phyloP scores from a whole-genome alignment of 2,113 vertebrate species.

The Callipepla californica region DNA sequence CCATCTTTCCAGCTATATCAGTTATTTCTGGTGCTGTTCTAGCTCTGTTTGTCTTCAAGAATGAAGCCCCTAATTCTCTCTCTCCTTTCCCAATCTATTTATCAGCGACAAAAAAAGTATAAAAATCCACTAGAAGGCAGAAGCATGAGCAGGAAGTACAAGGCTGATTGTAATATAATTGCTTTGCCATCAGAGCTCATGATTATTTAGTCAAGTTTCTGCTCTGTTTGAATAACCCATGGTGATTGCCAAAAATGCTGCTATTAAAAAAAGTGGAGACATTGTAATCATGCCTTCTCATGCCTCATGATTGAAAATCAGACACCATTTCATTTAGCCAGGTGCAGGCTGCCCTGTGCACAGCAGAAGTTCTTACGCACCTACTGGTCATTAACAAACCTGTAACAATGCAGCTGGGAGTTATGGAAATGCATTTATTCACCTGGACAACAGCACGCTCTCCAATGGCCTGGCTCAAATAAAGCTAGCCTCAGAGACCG shows the following conservation, averaged over 20 bases:
- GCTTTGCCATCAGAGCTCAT: not conserved
- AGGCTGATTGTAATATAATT: not conserved
- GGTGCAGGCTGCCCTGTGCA: not conserved
- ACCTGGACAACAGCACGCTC: not conserved
- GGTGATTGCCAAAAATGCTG: not conserved
- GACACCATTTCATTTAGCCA: not conserved
- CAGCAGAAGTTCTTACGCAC: not conserved
- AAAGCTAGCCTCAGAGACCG: not conserved
- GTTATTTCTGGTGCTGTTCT: not conserved
- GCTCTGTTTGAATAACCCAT: not conserved
- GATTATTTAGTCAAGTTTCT: not conserved
- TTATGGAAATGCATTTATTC: not conserved
- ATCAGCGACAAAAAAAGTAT: not conserved
- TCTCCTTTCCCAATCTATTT: not conserved
- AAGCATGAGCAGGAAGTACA: not conserved
- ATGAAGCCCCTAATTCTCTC: not conserved
- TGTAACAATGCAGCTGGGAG: not conserved
- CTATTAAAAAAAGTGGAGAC: not conserved
- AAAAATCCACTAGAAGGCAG: not conserved
- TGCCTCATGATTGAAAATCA: not conserved
- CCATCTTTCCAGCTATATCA: not conserved
- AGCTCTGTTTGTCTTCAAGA: not conserved
- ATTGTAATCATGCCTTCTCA: rapidly evolving
- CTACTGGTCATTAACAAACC: not conserved
- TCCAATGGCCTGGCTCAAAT: not conserved